phyloP scores from a whole-genome alignment of 2,888 invertebrate genomes.

The Gymnocheta viridis region DNA sequence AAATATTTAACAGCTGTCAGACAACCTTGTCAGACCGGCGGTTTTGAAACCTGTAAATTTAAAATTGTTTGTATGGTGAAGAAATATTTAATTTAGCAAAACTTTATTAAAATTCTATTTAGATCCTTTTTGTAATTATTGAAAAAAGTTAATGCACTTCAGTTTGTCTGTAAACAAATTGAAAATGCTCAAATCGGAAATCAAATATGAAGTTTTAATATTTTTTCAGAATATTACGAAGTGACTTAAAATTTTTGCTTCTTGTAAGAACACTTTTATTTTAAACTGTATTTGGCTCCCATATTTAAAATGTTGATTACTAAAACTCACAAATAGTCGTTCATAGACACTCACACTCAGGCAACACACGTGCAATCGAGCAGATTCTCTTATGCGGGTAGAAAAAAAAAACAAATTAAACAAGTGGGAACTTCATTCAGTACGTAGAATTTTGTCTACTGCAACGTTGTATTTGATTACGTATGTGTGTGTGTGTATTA shows the following conservation, averaged over 20 bases:
- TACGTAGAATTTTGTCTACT: constrained; percentile 15
- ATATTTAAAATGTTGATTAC: constrained; percentile 44
- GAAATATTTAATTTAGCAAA: too few relatives aligned
- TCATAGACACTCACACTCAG: background rate
- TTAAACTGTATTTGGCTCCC: background rate
- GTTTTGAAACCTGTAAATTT: too few relatives aligned
- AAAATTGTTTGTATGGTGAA: too few relatives aligned
- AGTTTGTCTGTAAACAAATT: too few relatives aligned
- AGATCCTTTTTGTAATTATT: too few relatives aligned
- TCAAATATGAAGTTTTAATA: too few relatives aligned
- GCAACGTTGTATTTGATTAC: constrained; percentile 37
- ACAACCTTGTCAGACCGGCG: too few relatives aligned
- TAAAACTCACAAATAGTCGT: background rate
- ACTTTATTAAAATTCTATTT: too few relatives aligned
- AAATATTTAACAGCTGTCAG: too few relatives aligned
- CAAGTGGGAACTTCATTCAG: background rate
- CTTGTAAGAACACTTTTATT: background rate
- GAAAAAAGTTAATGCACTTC: too few relatives aligned
- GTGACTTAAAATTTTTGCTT: background rate
- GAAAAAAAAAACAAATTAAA: background rate
- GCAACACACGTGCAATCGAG: constrained; percentile 10
- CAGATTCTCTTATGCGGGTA: constrained; percentile 62
- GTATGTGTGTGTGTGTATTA: constrained; percentile 65
- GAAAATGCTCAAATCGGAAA: too few relatives aligned
- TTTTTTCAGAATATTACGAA: too few relatives aligned